Evolutionary conservation across 2,797 vertebrate species (phyloP), one percentile per base, ranked within the genome.

Genomic region (Pygocentrus nattereri): DNA sequence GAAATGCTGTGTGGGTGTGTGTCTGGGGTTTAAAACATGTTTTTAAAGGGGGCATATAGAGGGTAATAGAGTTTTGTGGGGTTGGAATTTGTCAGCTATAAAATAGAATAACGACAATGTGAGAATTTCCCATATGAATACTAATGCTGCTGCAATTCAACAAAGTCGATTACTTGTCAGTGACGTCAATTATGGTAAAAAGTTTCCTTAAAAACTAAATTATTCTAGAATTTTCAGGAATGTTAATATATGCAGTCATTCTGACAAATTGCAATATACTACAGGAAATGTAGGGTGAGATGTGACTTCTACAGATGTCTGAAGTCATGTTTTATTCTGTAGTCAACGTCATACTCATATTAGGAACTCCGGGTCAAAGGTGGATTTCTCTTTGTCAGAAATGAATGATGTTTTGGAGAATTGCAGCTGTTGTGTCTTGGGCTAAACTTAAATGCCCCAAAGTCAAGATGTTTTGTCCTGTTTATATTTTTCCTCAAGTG

Each of bases 51-150:
- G 30, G 23, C 79, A 85, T 77, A 77, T 77, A 82, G 76, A 81
- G 81, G 79, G 71, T 87, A 83, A 87, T 87, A 82, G 81, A 80
- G 72, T 71, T 87, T 85, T 83, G 75, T 81, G 79, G n/a, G 67
- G 72, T 69, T 81, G 81, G 85, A 83, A 83, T 87, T 85, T 85
- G 78, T 85, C 56, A 78, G 76, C 81, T 47, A 69, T 83, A 79
- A 79, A 78, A 74, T 81, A 77, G 70, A 59, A 75, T 85, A 84
- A 87, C 59, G 71, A 83, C 81, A 74, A 61, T 82, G 70, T 30
- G 38, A 73, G 69, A 73, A 84, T 76, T 73, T 27, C 23, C n/a
- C 7, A 54, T 54, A n/a, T 54, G 8, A 41, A 41, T 41, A 10
- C 41, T 1, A 44, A 41, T 41, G 41, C 41, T 44, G 41, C 41